Conservation (phyloP, 2,113 vertebrate species). For the Gymnorhina tibicen region DNA sequence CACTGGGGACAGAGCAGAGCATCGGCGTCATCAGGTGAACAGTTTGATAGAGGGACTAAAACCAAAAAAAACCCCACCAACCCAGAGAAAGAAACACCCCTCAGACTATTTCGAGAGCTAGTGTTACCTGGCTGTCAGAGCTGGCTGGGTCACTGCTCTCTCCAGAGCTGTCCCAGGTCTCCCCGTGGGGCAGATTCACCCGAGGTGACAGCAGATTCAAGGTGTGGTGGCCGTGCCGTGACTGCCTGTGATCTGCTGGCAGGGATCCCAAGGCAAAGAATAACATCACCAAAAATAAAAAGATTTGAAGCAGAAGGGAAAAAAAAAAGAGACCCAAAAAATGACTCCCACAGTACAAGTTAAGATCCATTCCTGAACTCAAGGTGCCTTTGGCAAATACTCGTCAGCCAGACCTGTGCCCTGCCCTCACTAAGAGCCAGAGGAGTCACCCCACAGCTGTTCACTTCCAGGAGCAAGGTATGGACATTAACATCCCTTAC, state of each 20-base stretch:
- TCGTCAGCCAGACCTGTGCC: rapidly evolving
- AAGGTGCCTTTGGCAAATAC: neutral
- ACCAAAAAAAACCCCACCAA: rapidly evolving
- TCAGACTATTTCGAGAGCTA: rapidly evolving
- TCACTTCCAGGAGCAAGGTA: neutral
- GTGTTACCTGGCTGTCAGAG: slow-evolving; percentile 43
- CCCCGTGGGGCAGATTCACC: rapidly evolving
- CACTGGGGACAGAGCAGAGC: slow-evolving; percentile 12
- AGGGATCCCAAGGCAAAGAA: neutral
- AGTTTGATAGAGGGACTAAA: neutral
- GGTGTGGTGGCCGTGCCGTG: rapidly evolving
- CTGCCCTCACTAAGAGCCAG: neutral
- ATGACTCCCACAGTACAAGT: rapidly evolving
- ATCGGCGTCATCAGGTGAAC: rapidly evolving
- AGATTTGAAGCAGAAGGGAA: neutral
- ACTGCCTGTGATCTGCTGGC: neutral
- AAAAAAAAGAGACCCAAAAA: too few species aligned
- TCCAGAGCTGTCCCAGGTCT: neutral
- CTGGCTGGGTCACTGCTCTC: neutral
- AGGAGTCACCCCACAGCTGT: neutral
- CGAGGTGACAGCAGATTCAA: neutral
- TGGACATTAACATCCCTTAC: rapidly evolving
- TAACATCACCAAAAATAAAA: neutral
- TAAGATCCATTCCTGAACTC: neutral
- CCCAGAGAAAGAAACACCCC: too few species aligned